phyloP scores from a whole-genome alignment of 2,797 vertebrate species.

The Rhinatrema bivittatum region DNA sequence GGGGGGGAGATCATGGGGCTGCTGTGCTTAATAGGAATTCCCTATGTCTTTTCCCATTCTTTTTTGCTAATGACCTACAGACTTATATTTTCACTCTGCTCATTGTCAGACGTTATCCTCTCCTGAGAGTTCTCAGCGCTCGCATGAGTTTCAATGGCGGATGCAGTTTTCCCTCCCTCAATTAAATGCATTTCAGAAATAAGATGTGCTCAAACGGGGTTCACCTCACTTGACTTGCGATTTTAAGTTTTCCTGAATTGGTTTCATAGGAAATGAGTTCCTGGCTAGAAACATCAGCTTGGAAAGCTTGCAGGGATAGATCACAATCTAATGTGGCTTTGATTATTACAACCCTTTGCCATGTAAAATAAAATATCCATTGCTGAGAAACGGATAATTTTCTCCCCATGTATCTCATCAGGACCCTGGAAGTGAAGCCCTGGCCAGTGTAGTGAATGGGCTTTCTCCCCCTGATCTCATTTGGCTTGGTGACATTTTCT shows the following conservation, averaged over 20 bases:
- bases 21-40: conserved; percentile 2
- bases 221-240: conserved; percentile 37
- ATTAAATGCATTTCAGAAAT: conserved; percentile 46
- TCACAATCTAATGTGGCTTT: conserved; percentile 17
- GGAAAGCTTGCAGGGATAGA: conserved; percentile 9
- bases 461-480: no score
- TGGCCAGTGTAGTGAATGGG: no score
- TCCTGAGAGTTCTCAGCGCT: no score
- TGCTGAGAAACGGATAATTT: no score
- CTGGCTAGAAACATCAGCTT: conserved; percentile 4
- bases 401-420: no score
- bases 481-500: no score
- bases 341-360: conserved; percentile 8
- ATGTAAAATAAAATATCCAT: no score
- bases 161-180: conserved; percentile 34
- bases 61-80: conserved; percentile 29
- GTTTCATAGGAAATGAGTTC: conserved; percentile 29
- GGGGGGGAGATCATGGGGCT: no score
- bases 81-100: conserved; percentile 37
- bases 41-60: conserved; percentile 18
- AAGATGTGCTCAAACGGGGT: conserved; percentile 28
- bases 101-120: no score
- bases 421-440: no score
- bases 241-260: conserved; percentile 24
- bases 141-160: conserved; percentile 21